Conservation (phyloP, 1,140 invertebrate genomes). For the Paraescarpia echinospica region DNA sequence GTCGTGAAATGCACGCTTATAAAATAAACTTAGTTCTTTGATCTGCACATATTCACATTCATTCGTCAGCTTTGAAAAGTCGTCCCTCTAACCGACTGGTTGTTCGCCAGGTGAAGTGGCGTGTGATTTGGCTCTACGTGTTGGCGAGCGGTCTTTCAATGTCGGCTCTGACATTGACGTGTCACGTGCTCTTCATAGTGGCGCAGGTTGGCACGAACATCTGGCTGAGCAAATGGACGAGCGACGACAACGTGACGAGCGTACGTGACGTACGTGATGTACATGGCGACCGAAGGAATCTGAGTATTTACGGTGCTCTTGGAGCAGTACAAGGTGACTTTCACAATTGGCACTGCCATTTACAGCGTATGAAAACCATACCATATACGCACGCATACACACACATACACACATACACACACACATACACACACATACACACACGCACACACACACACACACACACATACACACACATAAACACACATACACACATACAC, state of each 20-base stretch:
- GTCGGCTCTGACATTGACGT: constrained; percentile 2
- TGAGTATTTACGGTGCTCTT: constrained; percentile 27
- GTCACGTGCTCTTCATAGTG: constrained; percentile 13
- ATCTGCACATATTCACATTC: no score
- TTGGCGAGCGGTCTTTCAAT: neutral
- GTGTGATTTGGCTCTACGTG: constrained; percentile 22
- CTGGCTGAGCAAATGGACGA: constrained; percentile 30
- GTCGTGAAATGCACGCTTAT: no score
- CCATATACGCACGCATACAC: no score
- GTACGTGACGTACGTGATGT: neutral
- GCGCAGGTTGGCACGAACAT: constrained; percentile 25
- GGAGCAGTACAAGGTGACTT: constrained; percentile 24
- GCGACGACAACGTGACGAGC: constrained; percentile 17
- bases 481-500: no score
- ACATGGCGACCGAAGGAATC: neutral
- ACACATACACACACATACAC: no score
- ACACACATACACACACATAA: no score
- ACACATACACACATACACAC: no score
- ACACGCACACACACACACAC: no score
- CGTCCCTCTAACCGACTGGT: neutral
- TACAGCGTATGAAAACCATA: neutral
- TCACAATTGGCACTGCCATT: neutral
- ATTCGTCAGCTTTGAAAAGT: no score
- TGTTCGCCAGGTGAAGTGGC: constrained; percentile 25
- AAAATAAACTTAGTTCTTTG: no score